A percentile compares a stretch with the other conserved stretches of the same genome.
phyloP scores from a whole-genome alignment of 2,888 invertebrate genomes.

The Oscheius sp. region DNA sequence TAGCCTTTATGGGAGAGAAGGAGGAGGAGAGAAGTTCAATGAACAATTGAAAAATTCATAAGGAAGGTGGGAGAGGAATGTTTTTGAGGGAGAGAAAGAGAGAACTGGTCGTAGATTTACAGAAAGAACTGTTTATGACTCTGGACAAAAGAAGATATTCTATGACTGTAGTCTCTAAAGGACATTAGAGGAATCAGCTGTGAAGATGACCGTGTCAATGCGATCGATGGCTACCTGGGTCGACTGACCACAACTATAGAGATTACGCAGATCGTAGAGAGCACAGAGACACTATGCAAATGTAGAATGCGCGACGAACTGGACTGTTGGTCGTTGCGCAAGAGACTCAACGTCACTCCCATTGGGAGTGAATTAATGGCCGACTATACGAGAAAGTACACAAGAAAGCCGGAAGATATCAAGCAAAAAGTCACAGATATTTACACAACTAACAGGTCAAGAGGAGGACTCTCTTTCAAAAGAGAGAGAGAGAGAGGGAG shows the following conservation, averaged over 20 bases:
- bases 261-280: slow-evolving; percentile 4
- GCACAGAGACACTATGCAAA: slow-evolving; percentile 19
- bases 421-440: background rate
- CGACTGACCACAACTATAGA: slow-evolving; percentile 21
- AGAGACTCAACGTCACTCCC: slow-evolving; percentile 6
- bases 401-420: background rate
- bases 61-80: background rate
- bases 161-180: too few relatives aligned
- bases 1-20: background rate
- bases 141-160: too few relatives aligned
- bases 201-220: slow-evolving; percentile 13
- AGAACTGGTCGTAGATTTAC: background rate
- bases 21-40: background rate
- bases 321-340: slow-evolving; percentile 19
- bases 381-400: background rate
- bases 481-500: too few relatives aligned
- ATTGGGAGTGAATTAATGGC: background rate
- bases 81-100: background rate
- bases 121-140: too few relatives aligned
- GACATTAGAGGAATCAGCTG: slow-evolving; percentile 13
- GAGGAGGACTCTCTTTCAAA: background rate
- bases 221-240: slow-evolving; percentile 30
- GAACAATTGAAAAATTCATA: background rate
- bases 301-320: slow-evolving; percentile 11
- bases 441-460: background rate